phyloP scores from a whole-genome alignment of 2,888 invertebrate species.

The Busseola fusca region DNA sequence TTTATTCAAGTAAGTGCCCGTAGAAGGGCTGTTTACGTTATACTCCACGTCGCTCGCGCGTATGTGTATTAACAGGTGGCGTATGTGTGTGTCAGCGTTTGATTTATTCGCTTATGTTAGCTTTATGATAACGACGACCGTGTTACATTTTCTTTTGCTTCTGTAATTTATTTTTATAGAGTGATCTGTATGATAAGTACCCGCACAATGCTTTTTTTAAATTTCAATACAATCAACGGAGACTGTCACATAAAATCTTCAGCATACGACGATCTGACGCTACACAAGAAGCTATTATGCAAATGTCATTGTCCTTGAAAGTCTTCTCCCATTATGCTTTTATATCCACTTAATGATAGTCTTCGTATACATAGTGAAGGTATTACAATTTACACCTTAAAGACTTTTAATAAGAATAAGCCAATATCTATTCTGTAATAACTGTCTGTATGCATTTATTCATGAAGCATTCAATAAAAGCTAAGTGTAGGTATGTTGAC shows the following conservation, averaged over 20 bases:
- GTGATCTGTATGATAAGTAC: conserved; percentile 72
- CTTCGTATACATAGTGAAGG: conserved; percentile 19
- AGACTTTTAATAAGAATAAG: conserved; percentile 49
- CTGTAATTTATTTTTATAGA: conserved; percentile 67
- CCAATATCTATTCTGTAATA: conserved; percentile 52
- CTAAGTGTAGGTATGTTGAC: conserved; percentile 44
- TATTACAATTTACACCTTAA: conserved; percentile 50
- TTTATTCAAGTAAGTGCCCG: conserved; percentile 75
- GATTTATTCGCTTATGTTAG: conserved; percentile 75
- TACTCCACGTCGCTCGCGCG: conserved; percentile 60
- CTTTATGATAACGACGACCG: conserved; percentile 69
- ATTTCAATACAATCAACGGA: conserved; percentile 62
- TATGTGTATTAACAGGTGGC: conserved; percentile 64
- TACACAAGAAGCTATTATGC: conserved; percentile 41
- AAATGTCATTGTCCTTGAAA: conserved; percentile 49
- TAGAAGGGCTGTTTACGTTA: conserved; percentile 75
- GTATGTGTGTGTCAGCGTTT: conserved; percentile 64
- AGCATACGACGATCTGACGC: conserved; percentile 34
- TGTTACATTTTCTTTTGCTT: conserved; percentile 68
- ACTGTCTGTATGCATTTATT: conserved; percentile 49
- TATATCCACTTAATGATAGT: conserved; percentile 40
- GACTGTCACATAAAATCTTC: conserved; percentile 56
- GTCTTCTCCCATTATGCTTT: conserved; percentile 27
- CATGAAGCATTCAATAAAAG: conserved; percentile 52
- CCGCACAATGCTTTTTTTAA: conserved; percentile 66